Base-by-base conservation (phyloP, 2,888 invertebrate genomes). In the Sisyra terminalis region DNA sequence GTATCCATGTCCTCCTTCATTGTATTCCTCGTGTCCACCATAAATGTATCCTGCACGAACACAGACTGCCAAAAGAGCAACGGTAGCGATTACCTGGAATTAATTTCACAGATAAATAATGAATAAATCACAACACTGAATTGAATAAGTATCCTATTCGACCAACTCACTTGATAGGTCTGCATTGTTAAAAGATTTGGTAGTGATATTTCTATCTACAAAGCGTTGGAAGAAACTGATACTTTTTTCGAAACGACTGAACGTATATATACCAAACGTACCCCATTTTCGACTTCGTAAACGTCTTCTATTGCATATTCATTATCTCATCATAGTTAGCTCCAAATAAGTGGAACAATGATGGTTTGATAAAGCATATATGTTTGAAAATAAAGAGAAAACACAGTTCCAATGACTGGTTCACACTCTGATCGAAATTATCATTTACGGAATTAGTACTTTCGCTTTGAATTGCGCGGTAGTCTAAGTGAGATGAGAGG, bases 21-120 rank as follows among this genome's bases (percentile, higher is more conserved):
- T 48, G 16, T 46, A 48, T 30, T 44, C 44, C 10, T 44, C 49
- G 24, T 47, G 45, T n/a, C 38, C 29, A 24, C 40, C 41, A 24
- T 45, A 35, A 37, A 44, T 41, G 13, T 46, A 17, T 46, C 39
- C 39, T 48, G 49, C 15, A 46, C 48, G 30, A 39, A 42, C 48
- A 50, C 15, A 48, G n/a, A 47, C 34, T 41, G 51, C 47, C 30
- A 53, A 44, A 40, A 52, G 45, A 34, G 52, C 51, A 14, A 56
- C 40, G 31, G 48, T 48, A 39, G 53, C 46, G 45, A 51, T 45
- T 39, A 56, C 45, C 57, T 57, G 44, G 29, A 53, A 54, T 46
- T 39, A 40, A 14, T 24, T 37, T 13, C 6, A 38, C 16, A 18
- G 9, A 17, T 17, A n/a, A 9, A 36, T 17, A 16, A 7, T 17